Evolutionary conservation across 2,888 invertebrate species (phyloP).

Genomic region (Euproctis similis): DNA sequence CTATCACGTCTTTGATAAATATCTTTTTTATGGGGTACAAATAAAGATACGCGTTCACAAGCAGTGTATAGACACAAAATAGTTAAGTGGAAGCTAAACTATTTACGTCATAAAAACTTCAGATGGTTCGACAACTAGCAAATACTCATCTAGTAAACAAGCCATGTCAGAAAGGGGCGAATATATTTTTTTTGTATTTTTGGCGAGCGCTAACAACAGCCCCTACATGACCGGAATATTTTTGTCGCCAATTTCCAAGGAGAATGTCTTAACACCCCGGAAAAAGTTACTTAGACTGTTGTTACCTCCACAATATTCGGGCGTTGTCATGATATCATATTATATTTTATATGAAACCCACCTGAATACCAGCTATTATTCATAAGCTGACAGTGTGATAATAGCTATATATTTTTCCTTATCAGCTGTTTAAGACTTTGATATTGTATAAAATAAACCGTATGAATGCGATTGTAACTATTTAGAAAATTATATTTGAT

Average conservation of each 20-base stretch:
- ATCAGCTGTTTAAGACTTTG: too few species aligned
- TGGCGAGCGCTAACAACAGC: conserved; percentile 62
- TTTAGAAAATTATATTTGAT: too few species aligned
- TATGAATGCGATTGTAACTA: too few species aligned
- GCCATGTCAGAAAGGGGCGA: conserved; percentile 50
- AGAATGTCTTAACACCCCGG: conserved; percentile 58
- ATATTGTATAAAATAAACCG: too few species aligned
- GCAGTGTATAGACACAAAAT: conserved; percentile 56
- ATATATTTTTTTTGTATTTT: conserved; percentile 58
- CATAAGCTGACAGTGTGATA: too few species aligned
- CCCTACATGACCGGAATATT: conserved; percentile 71
- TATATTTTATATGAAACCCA: conserved; percentile 46
- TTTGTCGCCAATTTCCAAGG: conserved; percentile 65
- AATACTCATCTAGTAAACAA: conserved; percentile 45
- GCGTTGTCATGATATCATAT: conserved; percentile 46
- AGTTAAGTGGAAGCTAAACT: conserved; percentile 47
- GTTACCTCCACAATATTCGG: too few species aligned
- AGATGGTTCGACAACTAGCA: conserved; percentile 26
- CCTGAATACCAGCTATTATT: conserved; percentile 28
- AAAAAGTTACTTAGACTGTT: conserved; percentile 62
- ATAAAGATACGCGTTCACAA: too few species aligned
- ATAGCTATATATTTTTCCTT: too few species aligned
- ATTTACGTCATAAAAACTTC: conserved; percentile 49
- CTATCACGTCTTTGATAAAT: too few species aligned
- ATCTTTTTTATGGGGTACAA: too few species aligned